Base-by-base conservation (phyloP, 2,888 invertebrate species). In the Cryptophagus acutangulus region DNA sequence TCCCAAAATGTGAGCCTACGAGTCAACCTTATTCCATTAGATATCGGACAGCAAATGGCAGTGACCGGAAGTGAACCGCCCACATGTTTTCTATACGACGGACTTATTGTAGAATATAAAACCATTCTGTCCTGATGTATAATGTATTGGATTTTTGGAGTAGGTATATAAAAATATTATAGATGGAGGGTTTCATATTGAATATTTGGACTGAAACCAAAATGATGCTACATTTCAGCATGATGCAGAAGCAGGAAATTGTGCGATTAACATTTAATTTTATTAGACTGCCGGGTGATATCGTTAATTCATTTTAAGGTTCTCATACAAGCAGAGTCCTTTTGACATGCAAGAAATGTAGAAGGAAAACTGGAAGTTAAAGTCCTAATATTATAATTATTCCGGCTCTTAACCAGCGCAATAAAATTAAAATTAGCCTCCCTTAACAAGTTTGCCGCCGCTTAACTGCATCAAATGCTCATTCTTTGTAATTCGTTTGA, bases 361-460 rank as follows among this genome's bases (percentile, higher is more conserved):
- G 45, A 51, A 54, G 48, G 54, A 52, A 56, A 57, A 56, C 54
- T 46, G 51, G 47, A 52, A 41, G 52, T 55, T 49, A 56, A 51
- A 52, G 51, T 54, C 52, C 55, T 57, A 62, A 63, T 63, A 61
- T 63, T 58, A 62, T 62, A 63, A 64, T 64, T 64, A 63, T 63
- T 62, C 62, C 62, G 58, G 58, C 55, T 56, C 58, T 64, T 63
- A 62, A 55, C 52, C 60, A 51, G 52, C 48, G 61, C 62, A 58
- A 62, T 62, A 62, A 64, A 64, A 64, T 63, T 60, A 59, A 63
- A 61, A 60, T 62, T 62, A 55, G 58, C 57, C 53, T 58, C 51
- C 51, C 55, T 55, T 58, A 53, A 55, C 55, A 54, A 57, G 54
- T 55, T 54, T 51, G 46, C 45, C 50, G 49, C 48, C 48, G 48